Evolutionary conservation across 2,797 vertebrate genomes (phyloP), one percentile per base, ranked within the genome.

Genomic region (Takifugu rubripes): DNA sequence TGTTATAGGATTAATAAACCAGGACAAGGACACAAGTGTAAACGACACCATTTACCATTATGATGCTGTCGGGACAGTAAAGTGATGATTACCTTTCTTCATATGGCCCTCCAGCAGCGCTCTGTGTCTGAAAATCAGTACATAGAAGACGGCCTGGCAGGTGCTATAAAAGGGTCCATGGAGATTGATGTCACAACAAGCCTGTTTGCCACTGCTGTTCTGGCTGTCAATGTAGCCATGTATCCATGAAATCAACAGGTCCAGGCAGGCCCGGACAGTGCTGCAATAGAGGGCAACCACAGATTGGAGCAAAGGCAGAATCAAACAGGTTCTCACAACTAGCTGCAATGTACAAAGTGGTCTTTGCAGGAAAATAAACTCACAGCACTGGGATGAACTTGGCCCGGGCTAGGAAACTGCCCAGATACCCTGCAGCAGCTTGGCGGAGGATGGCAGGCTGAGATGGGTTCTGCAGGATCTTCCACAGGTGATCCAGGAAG

Each of bases 401-500:
- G 77, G 96, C 95, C 68, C 96, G 91, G 51, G 96, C 94, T 81
- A 99, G 90, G 78, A 99, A 93, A 85, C 97, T 98, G 50, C 96
- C 97, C 68, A 98, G 90, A 9, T 95, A 98, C 54, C 90, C 93
- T 0, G 91, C 94, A 5, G 94, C 92, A 2, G 95, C 89, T 84
- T 98, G 96, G 6, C 97, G 92, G 42, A 97, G 92, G 29, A 99
- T 84, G 0, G 93, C 87, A 1, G 96, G 92, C 66, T 93, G 93
- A 66, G 94, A 93, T 1, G 93, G 95, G 78, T 84, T 93, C 72
- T 94, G 94, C 10, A 98, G 61, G 62, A 94, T 89, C 81, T 92
- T 98, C 96, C 96, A 98, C 60, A 97, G 89, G 84, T 97, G 95
- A 58, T 99, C 95, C 83, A 98, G 84, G 84, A 98, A 98, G 24